phyloP scores from a whole-genome alignment of 1,140 invertebrate species.

The Zaprionus africanus region DNA sequence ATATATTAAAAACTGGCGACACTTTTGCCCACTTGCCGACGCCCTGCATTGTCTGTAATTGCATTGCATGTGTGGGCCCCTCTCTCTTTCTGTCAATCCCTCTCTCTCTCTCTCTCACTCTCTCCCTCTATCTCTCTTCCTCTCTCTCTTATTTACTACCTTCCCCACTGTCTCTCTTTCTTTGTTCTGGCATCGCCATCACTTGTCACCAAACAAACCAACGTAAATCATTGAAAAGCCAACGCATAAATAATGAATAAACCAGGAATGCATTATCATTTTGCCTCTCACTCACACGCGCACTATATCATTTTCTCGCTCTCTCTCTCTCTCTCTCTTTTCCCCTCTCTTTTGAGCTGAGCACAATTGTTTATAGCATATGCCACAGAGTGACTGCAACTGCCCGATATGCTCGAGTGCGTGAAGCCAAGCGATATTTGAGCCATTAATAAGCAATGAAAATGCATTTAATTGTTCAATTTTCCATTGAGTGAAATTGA shows the following conservation, averaged over 20 bases:
- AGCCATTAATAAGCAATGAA: conserved; percentile 13
- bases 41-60: conserved; percentile 12
- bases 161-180: not conserved
- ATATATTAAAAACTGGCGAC: conserved; percentile 45
- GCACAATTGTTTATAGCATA: conserved; percentile 33
- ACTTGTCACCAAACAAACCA: conserved; percentile 4
- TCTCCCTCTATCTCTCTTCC: too few relatives aligned
- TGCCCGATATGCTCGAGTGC: conserved; percentile 22
- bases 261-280: conserved; percentile 44
- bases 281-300: not conserved
- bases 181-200: not conserved
- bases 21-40: conserved; percentile 22
- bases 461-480: conserved; percentile 17
- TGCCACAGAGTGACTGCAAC: conserved; percentile 3
- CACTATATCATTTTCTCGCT: not conserved
- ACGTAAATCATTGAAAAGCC: conserved; percentile 41
- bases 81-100: not conserved
- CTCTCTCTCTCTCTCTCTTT: not conserved
- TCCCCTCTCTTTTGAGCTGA: not conserved
- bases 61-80: conserved; percentile 11
- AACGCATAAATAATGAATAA: conserved; percentile 46
- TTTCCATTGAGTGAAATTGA: not conserved
- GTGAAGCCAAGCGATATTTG: conserved; percentile 11
- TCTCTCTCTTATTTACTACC: not conserved
- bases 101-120: not conserved